A percentile compares a stretch with the other conserved stretches of the same genome.
phyloP scores from a whole-genome alignment of 2,888 invertebrate species.

The Ryuthela nishihirai region DNA sequence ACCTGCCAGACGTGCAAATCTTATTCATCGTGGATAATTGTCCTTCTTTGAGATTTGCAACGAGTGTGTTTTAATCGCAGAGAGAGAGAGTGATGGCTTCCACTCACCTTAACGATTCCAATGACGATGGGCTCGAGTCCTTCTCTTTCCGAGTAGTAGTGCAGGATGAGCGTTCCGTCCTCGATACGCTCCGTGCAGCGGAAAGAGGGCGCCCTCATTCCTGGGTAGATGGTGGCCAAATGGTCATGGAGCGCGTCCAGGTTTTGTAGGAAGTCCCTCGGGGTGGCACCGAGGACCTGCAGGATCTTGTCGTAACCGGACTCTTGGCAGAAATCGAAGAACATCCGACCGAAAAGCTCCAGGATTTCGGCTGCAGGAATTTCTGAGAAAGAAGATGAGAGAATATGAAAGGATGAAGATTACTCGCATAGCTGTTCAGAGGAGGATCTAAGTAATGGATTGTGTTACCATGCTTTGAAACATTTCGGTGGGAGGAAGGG shows the following conservation, averaged over 20 bases:
- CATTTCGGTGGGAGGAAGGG: no score
- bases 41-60: no score
- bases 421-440: no score
- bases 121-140: constrained; percentile 94
- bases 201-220: constrained; percentile 93
- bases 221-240: constrained; percentile 87
- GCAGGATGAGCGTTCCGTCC: constrained; percentile 83
- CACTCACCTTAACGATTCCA: constrained; percentile 85
- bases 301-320: constrained; percentile 96
- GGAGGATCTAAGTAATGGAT: no score
- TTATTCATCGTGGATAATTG: no score
- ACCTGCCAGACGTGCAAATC: no score
- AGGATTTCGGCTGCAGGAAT: constrained; percentile 85
- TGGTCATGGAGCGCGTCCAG: constrained; percentile 94
- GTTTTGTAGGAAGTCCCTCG: constrained; percentile 91
- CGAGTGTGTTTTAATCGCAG: no score
- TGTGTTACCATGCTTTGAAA: no score
- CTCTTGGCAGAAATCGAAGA: constrained; percentile 94
- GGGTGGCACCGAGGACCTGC: constrained; percentile 89
- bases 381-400: constrained; percentile 57
- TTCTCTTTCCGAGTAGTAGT: constrained; percentile 93
- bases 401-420: no score
- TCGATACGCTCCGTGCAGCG: constrained; percentile 85
- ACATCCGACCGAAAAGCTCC: constrained; percentile 88
- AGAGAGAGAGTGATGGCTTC: no score